Conservation (phyloP, 92 coral and sea anemone genomes). For the Isaurus tuberculatus region DNA sequence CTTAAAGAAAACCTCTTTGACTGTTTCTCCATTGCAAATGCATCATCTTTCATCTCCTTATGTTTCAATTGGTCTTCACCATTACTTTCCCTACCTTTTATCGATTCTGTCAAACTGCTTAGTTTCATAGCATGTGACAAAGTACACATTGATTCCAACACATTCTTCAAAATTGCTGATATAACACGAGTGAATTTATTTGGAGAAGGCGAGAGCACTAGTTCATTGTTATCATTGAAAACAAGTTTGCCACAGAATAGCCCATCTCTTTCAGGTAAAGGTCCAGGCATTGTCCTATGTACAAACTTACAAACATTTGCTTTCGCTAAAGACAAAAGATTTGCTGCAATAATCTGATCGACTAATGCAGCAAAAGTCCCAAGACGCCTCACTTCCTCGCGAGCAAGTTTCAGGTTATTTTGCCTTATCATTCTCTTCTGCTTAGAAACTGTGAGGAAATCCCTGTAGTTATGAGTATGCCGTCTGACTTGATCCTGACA, state of each 20-base stretch:
- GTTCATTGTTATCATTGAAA: conserved; percentile 73
- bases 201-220: conserved; percentile 75
- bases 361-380: conserved; percentile 83
- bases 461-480: conserved; percentile 82
- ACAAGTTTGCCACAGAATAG: conserved; percentile 69
- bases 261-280: conserved; percentile 84
- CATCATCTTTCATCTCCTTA: not conserved
- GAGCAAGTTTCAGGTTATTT: conserved; percentile 84
- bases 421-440: conserved; percentile 73
- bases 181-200: conserved; percentile 69
- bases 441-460: conserved; percentile 86
- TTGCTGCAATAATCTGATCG: conserved; percentile 84
- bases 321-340: conserved; percentile 81
- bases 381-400: conserved; percentile 78
- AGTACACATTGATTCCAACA: conserved; percentile 73
- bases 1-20: not conserved
- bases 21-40: not conserved
- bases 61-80: not conserved
- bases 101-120: conserved; percentile 54
- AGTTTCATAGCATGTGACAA: conserved; percentile 85
- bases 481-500: conserved; percentile 89
- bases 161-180: conserved; percentile 70
- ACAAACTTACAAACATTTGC: conserved; percentile 84
- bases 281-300: conserved; percentile 76
- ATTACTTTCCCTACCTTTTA: conserved; percentile 25